Percentiles rank a stretch among this genome's conserved stretches.
Evolutionary conservation across 2,888 invertebrate genomes (phyloP).

Genomic region (Drosophila fungiperda): DNA sequence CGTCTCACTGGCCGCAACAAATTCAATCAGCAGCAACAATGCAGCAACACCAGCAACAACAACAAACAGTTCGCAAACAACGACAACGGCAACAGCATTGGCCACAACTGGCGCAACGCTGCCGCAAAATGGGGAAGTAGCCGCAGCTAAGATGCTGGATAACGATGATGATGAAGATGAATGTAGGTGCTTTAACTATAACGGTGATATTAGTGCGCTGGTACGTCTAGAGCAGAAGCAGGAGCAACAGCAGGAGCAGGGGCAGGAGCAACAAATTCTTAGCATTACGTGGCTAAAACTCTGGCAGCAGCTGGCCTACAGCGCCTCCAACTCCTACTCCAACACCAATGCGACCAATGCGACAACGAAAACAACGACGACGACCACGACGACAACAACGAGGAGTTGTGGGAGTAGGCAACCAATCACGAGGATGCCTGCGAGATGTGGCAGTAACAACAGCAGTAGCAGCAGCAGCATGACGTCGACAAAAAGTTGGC

Average conservation of each 20-base stretch:
- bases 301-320: slow-evolving; percentile 66
- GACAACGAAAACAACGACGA: slow-evolving; percentile 53
- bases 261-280: slow-evolving; percentile 52
- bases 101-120: slow-evolving; percentile 54
- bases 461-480: slow-evolving; percentile 46
- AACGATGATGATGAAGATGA: slow-evolving; percentile 59
- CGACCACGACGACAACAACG: slow-evolving; percentile 15
- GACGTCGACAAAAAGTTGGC: slow-evolving; percentile 73
- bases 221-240: slow-evolving; percentile 47
- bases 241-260: slow-evolving; percentile 16
- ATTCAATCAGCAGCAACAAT: slow-evolving; percentile 54
- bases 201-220: slow-evolving; percentile 81
- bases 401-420: slow-evolving; percentile 14
- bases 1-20: slow-evolving; percentile 47
- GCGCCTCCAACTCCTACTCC: slow-evolving; percentile 13
- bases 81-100: slow-evolving; percentile 59
- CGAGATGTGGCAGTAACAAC: slow-evolving; percentile 25
- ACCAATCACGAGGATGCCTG: slow-evolving; percentile 26
- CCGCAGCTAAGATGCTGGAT: slow-evolving; percentile 43
- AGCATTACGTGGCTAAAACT: slow-evolving; percentile 77
- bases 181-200: slow-evolving; percentile 83
- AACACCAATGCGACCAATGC: slow-evolving; percentile 32
- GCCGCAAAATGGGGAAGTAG: slow-evolving; percentile 40
- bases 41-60: slow-evolving; percentile 17
- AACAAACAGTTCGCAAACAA: slow-evolving; percentile 74